Evolutionary conservation across 2,888 invertebrate genomes (phyloP).

Genomic region (Athalia circularis): DNA sequence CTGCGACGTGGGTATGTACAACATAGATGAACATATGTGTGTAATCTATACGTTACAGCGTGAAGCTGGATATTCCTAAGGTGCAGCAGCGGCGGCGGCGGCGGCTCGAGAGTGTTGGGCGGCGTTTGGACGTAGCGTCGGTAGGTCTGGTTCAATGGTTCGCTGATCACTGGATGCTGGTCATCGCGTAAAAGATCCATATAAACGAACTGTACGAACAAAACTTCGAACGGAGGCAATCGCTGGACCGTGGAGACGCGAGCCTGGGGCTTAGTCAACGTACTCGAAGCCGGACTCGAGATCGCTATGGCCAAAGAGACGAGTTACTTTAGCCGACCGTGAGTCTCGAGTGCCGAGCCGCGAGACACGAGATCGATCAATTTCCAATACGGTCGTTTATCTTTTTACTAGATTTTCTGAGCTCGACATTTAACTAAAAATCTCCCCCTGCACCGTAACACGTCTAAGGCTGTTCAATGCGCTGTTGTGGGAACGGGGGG

Average conservation of each 20-base stretch:
- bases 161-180: slow-evolving; percentile 34
- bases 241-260: slow-evolving; percentile 56
- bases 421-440: no score
- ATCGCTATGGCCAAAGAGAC: slow-evolving; percentile 4
- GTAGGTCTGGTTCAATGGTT: slow-evolving; percentile 35
- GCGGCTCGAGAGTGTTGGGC: neutral
- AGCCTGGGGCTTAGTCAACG: slow-evolving; percentile 51
- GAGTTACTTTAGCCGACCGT: neutral
- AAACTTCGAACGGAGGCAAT: slow-evolving; percentile 49
- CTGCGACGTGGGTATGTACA: slow-evolving; percentile 2
- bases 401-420: neutral
- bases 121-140: slow-evolving; percentile 17
- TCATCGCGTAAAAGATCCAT: slow-evolving; percentile 48
- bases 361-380: slow-evolving; percentile 29
- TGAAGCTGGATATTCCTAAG: no score
- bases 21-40: slow-evolving; percentile 11
- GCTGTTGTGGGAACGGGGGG: neutral
- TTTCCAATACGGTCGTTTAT: neutral
- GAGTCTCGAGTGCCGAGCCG: slow-evolving; percentile 12
- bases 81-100: no score
- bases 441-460: neutral
- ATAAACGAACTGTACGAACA: neutral
- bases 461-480: neutral
- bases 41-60: slow-evolving; percentile 37
- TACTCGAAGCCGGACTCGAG: slow-evolving; percentile 34